Percentiles rank a stretch among this genome's conserved stretches.
phyloP scores from a whole-genome alignment of 2,888 invertebrate genomes.

The Sepioteuthis lessoniana region DNA sequence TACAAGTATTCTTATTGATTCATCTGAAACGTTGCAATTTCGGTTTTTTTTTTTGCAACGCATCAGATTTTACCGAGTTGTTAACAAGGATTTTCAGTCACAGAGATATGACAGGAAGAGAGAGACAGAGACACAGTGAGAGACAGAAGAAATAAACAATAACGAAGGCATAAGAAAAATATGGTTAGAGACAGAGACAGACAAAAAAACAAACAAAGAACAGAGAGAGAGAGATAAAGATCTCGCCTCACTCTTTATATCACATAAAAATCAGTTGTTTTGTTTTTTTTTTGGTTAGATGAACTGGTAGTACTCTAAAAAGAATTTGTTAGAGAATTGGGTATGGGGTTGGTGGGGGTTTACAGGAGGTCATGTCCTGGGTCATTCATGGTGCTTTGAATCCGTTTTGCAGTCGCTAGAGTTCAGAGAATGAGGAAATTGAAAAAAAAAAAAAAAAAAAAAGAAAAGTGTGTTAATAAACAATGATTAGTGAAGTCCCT shows the following conservation, averaged over 20 bases:
- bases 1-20: too few relatives aligned
- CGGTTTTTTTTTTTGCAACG: too few relatives aligned
- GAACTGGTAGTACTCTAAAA: background rate
- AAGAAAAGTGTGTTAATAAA: background rate
- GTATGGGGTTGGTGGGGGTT: background rate
- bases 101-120: background rate
- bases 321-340: background rate
- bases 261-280: background rate
- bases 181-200: background rate
- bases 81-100: background rate
- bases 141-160: background rate
- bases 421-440: background rate
- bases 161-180: background rate
- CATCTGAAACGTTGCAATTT: too few relatives aligned
- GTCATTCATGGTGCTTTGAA: background rate
- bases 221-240: background rate
- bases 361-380: too few relatives aligned
- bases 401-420: constrained; percentile 4
- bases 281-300: background rate
- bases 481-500: too few relatives aligned
- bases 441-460: background rate
- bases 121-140: background rate
- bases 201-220: background rate
- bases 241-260: background rate
- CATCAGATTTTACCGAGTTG: background rate